These are phyloP conservation scores for Sesamia nonagrioides DNA, from an alignment of 1,140 invertebrate genomes.

Conservation along the genomic window DNA sequence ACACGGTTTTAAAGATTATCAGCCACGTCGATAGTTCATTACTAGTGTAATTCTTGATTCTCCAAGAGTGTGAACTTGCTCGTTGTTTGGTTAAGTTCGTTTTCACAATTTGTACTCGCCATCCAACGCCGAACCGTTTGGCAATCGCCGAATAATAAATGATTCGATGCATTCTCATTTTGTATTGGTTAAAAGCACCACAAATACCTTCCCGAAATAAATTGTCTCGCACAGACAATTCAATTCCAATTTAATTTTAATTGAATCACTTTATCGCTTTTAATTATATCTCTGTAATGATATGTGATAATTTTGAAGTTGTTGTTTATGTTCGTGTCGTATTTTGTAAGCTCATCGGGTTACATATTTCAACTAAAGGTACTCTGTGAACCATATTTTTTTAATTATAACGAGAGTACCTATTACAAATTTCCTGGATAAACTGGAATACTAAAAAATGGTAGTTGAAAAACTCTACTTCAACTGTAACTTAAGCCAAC, in stretches of 20 bases:
- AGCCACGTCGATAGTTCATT: no score
- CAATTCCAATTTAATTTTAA: background rate
- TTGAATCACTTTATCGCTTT: background rate
- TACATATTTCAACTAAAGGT: no score
- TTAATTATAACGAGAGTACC: no score
- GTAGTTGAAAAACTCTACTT: no score
- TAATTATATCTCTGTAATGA: background rate
- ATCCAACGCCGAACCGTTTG: background rate
- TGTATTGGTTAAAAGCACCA: background rate
- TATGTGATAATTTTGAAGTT: background rate
- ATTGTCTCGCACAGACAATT: background rate
- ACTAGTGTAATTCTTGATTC: no score
- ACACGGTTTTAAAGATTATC: no score
- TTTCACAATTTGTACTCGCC: background rate
- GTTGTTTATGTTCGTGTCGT: background rate
- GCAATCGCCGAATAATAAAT: constrained; percentile 6
- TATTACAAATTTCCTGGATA: no score
- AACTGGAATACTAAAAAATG: no score
- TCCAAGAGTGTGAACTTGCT: background rate
- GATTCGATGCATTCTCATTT: background rate
- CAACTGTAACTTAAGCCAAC: no score
- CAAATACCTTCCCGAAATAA: constrained; percentile 6
- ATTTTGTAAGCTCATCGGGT: background rate
- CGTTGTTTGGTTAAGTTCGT: background rate
- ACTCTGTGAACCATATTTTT: no score